A percentile compares a stretch with the other conserved stretches of the same genome.
Evolutionary conservation across 1,140 invertebrate genomes (phyloP).

Genomic region (Drosophila grimshawi): DNA sequence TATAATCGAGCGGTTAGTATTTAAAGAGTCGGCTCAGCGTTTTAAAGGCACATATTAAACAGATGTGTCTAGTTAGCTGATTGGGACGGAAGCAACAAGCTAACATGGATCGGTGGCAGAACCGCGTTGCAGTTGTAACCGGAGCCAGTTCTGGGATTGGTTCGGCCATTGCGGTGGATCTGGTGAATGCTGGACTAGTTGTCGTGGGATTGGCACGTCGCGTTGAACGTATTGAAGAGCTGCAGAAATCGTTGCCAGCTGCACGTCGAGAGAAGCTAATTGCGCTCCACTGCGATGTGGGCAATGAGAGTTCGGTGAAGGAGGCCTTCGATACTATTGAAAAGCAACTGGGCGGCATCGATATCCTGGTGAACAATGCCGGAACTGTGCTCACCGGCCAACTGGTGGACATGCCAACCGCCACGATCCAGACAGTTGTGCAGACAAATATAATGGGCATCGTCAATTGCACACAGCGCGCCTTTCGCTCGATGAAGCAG

Average conservation of each 20-base stretch:
- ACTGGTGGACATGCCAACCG: conserved; percentile 74
- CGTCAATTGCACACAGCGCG: conserved; percentile 88
- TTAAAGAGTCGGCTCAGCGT: conserved; percentile 21
- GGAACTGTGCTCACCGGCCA: conserved; percentile 85
- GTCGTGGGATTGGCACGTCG: conserved; percentile 90
- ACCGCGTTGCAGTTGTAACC: conserved; percentile 89
- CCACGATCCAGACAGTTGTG: conserved; percentile 85
- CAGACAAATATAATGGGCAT: conserved; percentile 90
- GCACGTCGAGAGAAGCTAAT: conserved; percentile 81
- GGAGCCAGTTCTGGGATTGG: conserved; percentile 91
- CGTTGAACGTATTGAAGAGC: conserved; percentile 86
- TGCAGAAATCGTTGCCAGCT: conserved; percentile 54
- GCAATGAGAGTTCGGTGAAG: conserved; percentile 88
- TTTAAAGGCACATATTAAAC: background rate
- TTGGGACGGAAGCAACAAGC: background rate
- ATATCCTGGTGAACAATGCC: conserved; percentile 91
- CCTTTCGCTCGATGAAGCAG: conserved; percentile 89
- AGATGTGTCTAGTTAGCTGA: background rate
- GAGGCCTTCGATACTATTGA: conserved; percentile 88
- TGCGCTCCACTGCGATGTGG: conserved; percentile 88
- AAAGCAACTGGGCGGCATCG: conserved; percentile 87
- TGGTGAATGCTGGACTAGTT: conserved; percentile 87
- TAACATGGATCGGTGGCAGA: conserved; percentile 88
- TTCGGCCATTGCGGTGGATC: conserved; percentile 85
- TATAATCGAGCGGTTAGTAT: conserved; percentile 28